phyloP scores from a whole-genome alignment of 2,113 vertebrate species.

The Leptodactylus fuscus region DNA sequence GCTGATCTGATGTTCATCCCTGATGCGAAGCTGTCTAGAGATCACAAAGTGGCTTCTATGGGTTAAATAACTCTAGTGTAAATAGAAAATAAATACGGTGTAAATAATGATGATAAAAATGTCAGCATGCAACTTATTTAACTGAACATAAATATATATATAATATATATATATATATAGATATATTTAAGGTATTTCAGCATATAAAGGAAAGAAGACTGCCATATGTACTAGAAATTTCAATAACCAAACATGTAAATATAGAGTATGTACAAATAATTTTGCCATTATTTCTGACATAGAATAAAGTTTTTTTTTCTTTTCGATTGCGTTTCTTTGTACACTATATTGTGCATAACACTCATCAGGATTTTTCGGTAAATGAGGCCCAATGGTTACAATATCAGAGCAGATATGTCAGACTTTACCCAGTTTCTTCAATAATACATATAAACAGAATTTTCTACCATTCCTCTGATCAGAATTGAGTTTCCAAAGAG shows the following conservation, averaged over 20 bases:
- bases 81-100: conserved; percentile 67
- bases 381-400: too few relatives aligned
- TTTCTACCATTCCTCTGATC: too few relatives aligned
- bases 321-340: conserved; percentile 67
- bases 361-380: too few relatives aligned
- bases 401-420: too few relatives aligned
- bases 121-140: conserved; percentile 81
- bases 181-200: conserved; percentile 80
- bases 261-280: conserved; percentile 90
- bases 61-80: conserved; percentile 74
- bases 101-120: conserved; percentile 83
- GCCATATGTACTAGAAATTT: conserved; percentile 80
- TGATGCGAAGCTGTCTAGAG: neutral
- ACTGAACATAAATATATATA: conserved; percentile 75
- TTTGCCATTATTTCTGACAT: conserved; percentile 93
- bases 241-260: conserved; percentile 90
- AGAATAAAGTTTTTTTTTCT: conserved; percentile 81
- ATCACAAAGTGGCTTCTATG: conserved; percentile 60
- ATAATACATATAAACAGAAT: too few relatives aligned
- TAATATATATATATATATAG: conserved; percentile 66
- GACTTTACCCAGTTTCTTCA: too few relatives aligned
- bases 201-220: conserved; percentile 79
- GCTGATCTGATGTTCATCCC: neutral
- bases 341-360: neutral
- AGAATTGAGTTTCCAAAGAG: too few relatives aligned